phyloP scores from a whole-genome alignment of 2,888 invertebrate genomes.

The Euzetes globulus region DNA sequence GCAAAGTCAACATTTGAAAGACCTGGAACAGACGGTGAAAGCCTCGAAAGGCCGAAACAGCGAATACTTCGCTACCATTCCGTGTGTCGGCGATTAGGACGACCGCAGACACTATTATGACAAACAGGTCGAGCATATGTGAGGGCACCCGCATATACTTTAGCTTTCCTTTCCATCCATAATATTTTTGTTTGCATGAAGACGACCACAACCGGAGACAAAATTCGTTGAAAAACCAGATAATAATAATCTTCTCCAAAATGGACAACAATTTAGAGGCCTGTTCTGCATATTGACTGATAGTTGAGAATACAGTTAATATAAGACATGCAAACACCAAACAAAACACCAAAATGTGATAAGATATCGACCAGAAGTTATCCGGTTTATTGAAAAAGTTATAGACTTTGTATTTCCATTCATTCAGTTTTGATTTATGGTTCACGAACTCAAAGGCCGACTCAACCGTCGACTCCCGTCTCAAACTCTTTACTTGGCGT shows the following conservation, averaged over 20 bases:
- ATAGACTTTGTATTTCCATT: too few relatives aligned
- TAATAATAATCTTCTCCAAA: not conserved
- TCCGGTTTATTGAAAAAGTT: too few relatives aligned
- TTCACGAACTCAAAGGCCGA: too few relatives aligned
- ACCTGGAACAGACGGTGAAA: slow-evolving; percentile 30
- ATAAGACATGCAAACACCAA: too few relatives aligned
- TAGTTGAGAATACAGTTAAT: too few relatives aligned
- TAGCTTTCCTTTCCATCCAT: not conserved
- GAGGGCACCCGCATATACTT: not conserved
- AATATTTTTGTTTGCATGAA: not conserved
- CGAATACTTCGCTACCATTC: slow-evolving; percentile 20
- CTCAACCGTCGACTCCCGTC: too few relatives aligned
- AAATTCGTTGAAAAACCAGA: slow-evolving; percentile 11
- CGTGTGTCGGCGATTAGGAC: not conserved
- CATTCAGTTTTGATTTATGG: too few relatives aligned
- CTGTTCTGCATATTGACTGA: not conserved
- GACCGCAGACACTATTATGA: not conserved
- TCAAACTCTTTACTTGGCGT: too few relatives aligned
- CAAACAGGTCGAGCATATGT: not conserved
- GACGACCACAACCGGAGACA: slow-evolving; percentile 17
- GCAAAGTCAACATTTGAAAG: slow-evolving; percentile 6
- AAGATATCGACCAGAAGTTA: too few relatives aligned
- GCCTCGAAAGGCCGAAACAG: slow-evolving; percentile 28
- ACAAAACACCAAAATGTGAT: too few relatives aligned
- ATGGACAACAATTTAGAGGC: not conserved